Base-by-base conservation (phyloP, 92 coral and sea anemone genomes). In the Zoanthus solanderi region DNA sequence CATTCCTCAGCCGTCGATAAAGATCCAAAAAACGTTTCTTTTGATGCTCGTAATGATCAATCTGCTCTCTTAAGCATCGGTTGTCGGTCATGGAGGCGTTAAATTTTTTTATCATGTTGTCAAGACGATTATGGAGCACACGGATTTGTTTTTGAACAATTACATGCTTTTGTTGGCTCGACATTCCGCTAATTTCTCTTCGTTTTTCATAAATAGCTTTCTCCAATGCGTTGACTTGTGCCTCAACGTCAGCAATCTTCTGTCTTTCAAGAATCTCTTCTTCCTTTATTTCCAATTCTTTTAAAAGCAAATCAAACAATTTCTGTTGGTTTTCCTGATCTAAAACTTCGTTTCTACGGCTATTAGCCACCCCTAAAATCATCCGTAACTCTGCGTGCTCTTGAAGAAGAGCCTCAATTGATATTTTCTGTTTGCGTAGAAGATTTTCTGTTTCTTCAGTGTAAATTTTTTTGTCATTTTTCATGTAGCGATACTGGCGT, bases 371-470 rank as follows among this genome's bases (percentile, higher is more conserved):
- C 60, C 58, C 92, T 5, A 83, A 84, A 50, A 97, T 82, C 63
- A 96, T 90, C 75, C 87, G 76, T 28, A 97, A 68, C 4, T 95
- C 96, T 71, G 77, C 73, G 47, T 92, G 92, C 28, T 97, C 99
- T 83, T 81, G 83, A n/a, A 86, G 46, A 54, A 97, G 85, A 23
- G 94, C 88, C 61, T 95, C 94, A 60, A 97, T 95, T 30, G 95
- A 86, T 77, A 82, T 88, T 57, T 88, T 93, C 47, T 97, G 99
- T 30, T 95, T 91, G 29, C 97, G 93, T 47, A 97, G 61, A 42
- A 94, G 91, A 75, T 97, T 95, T 78, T 97, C 94, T 18, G 97
- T 88, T 77, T 97, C 97, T 63, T 93, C 95, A 11, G 95, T 92
- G 92, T 95, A 95, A 66, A 84, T 83, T 67, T 90, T 95, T 76